phyloP scores from a whole-genome alignment of 2,888 invertebrate genomes.

The Drosophila setosimentum region DNA sequence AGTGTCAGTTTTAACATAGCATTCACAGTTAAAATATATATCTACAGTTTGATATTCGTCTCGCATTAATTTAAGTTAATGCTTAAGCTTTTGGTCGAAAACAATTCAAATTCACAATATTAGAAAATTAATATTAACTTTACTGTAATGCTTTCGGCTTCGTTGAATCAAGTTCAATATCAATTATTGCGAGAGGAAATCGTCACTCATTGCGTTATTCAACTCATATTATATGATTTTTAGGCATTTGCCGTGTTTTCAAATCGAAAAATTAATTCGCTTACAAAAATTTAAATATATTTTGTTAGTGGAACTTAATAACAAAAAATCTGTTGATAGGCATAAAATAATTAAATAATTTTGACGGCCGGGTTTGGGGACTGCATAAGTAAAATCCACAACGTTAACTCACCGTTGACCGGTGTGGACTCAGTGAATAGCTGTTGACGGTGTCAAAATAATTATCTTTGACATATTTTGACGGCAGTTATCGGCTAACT shows the following conservation, averaged over 20 bases:
- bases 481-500: neutral
- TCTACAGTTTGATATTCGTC: neutral
- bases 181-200: neutral
- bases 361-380: neutral
- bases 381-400: neutral
- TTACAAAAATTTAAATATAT: neutral
- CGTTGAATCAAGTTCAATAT: neutral
- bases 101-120: neutral
- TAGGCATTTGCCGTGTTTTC: no score
- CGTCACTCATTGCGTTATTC: neutral
- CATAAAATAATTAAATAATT: no score
- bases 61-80: no score
- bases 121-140: neutral
- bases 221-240: neutral
- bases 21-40: neutral
- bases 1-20: neutral
- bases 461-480: neutral
- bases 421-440: neutral
- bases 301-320: neutral
- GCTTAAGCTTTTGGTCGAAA: neutral
- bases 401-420: neutral
- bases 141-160: neutral
- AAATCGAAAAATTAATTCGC: neutral
- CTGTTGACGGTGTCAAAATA: neutral
- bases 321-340: neutral